phyloP scores from a whole-genome alignment of 1,140 invertebrate genomes.

The Grapholita molesta region DNA sequence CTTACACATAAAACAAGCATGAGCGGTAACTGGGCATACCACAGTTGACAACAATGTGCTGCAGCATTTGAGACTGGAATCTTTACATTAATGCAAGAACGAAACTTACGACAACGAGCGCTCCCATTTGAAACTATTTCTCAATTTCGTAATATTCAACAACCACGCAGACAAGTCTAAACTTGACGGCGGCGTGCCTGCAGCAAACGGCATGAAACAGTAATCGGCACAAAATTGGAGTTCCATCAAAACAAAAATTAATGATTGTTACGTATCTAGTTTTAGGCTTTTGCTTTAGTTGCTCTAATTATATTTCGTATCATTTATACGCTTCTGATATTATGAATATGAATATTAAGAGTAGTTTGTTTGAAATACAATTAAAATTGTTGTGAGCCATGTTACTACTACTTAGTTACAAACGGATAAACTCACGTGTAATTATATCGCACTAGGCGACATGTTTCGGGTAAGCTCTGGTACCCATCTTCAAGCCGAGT shows the following conservation, averaged over 20 bases:
- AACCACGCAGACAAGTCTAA: slow-evolving; percentile 7
- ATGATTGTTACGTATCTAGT: no score
- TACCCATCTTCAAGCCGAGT: no score
- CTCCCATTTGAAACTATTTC: background rate
- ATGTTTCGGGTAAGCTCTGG: no score
- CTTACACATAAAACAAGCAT: background rate
- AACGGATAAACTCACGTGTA: no score
- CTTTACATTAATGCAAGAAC: background rate
- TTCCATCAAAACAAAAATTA: background rate
- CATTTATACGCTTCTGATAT: no score
- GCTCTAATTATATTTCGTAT: no score
- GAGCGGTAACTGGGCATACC: background rate
- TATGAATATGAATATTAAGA: no score
- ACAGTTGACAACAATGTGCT: background rate
- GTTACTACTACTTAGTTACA: no score
- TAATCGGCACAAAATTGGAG: background rate
- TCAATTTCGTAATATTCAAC: slow-evolving; percentile 15
- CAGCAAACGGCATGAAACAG: background rate
- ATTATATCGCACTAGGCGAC: no score
- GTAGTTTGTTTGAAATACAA: no score
- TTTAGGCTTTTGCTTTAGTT: no score
- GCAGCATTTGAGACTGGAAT: background rate
- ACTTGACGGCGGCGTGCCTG: background rate
- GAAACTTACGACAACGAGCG: background rate
- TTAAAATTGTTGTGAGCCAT: no score